Evolutionary conservation across 2,797 vertebrate genomes (phyloP), one percentile per base, ranked within the genome.

Genomic region (Girardinus metallicus): DNA sequence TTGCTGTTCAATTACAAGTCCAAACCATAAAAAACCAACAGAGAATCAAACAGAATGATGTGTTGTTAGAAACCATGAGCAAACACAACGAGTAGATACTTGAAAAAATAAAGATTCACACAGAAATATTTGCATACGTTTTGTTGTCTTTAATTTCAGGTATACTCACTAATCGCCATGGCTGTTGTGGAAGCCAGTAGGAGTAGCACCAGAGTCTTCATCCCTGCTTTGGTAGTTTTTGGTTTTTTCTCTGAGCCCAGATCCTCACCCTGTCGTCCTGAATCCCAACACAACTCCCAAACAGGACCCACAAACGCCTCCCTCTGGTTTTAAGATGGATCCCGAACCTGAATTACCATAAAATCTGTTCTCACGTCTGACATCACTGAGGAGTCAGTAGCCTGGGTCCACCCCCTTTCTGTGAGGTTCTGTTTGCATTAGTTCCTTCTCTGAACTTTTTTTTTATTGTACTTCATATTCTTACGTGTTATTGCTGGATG

Each of bases 301-400:
- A 90, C 89, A 91, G 88, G 94, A 80, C 81, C 66, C 46, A 49
- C 29, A 44, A 73, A 85, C 31, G 85, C 80, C 74, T 70, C 80
- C 77, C 84, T 88, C 83, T 57, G 86, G 86, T 87, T 95, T 95
- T 95, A 96, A 95, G 93, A 91, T 73, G 86, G 86, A 70, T 43
- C 79, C 74, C 80, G 57, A 83, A 80, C 82, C 77, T 83, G 91
- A 82, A 95, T 97, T 96, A 96, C 88, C 96, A 96, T 96, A 96
- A 90, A 77, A 91, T 91, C 91, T 84, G 92, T 93, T 92, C 84
- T 90, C 80, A 79, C 79, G 84, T 85, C 90, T 95, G 92, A 96
- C 94, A 92, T 95, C 93, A 95, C 9, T 49, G 57, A 78, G 29
- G 51, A 79, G 83, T 62, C 79, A 88, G 71, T 39, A 83, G 75